Conservation (phyloP, 2,888 invertebrate genomes). For the Hybos culiciformis region DNA sequence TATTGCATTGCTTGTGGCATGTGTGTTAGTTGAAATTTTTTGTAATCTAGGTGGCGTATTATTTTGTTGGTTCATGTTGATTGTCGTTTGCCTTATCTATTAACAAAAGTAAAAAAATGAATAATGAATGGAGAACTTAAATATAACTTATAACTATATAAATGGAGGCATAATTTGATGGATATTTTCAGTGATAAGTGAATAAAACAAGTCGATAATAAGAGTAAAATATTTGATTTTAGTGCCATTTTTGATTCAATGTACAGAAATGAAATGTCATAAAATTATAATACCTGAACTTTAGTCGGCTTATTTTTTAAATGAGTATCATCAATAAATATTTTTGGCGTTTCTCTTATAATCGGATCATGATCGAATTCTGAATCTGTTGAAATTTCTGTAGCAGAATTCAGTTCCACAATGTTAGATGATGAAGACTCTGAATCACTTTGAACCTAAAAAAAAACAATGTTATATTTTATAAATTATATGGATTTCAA, state of each 20-base stretch:
- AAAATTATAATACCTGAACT: conserved; percentile 52
- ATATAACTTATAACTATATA: not conserved
- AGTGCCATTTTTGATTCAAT: not conserved
- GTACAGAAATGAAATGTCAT: conserved; percentile 27
- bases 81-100: conserved; percentile 30
- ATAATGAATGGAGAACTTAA: not conserved
- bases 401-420: conserved; percentile 69
- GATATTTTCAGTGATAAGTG: not conserved
- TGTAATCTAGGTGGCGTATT: not conserved
- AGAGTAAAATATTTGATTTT: not conserved
- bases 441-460: conserved; percentile 52
- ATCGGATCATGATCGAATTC: conserved; percentile 79
- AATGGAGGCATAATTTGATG: no score
- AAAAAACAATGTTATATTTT: conserved; percentile 8
- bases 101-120: conserved; percentile 2
- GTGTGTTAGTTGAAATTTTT: not conserved
- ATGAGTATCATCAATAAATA: conserved; percentile 53
- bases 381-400: conserved; percentile 85
- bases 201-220: not conserved
- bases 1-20: conserved; percentile 16
- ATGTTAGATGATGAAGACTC: conserved; percentile 52
- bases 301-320: conserved; percentile 47
- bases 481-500: not conserved
- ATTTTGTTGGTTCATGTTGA: conserved; percentile 14
- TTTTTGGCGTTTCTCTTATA: conserved; percentile 52